Percentiles rank a stretch among this genome's conserved stretches.
phyloP scores from a whole-genome alignment of 2,113 vertebrate species.

The Sisor rabdophorus region DNA sequence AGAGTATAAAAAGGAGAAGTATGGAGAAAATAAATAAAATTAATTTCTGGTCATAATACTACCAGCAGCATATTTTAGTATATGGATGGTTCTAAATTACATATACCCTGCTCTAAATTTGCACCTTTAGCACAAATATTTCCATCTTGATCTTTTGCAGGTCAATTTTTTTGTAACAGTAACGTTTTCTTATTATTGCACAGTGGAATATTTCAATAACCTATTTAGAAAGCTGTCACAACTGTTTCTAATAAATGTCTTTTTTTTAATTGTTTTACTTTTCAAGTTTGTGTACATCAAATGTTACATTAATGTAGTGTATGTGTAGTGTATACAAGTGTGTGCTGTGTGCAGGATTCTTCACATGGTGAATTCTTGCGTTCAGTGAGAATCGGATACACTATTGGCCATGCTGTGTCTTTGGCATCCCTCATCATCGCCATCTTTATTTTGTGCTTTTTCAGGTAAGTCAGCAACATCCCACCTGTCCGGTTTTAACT shows the following conservation, averaged over 20 bases:
- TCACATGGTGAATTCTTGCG: conserved; percentile 71
- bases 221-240: no score
- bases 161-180: no score
- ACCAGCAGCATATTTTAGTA: background rate
- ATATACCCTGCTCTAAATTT: background rate
- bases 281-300: background rate
- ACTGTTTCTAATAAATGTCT: no score
- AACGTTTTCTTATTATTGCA: no score
- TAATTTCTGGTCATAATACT: background rate
- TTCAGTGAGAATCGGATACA: conserved; percentile 86
- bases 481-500: background rate
- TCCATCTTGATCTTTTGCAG: background rate
- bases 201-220: no score
- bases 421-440: conserved; percentile 81
- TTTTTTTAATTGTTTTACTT: background rate
- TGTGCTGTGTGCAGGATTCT: conserved; percentile 28
- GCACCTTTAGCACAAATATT: background rate
- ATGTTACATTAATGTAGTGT: background rate
- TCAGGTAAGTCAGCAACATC: conserved; percentile 70
- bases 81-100: background rate
- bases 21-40: background rate
- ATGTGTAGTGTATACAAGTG: no score
- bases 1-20: no score
- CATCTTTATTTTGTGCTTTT: conserved; percentile 82
- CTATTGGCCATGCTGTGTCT: conserved; percentile 86